Percentiles rank a stretch among this genome's conserved stretches.
These are phyloP conservation scores for Caenorhabditis sulstoni DNA, from an alignment of 2,888 invertebrate genomes.

Conservation along the genomic window DNA sequence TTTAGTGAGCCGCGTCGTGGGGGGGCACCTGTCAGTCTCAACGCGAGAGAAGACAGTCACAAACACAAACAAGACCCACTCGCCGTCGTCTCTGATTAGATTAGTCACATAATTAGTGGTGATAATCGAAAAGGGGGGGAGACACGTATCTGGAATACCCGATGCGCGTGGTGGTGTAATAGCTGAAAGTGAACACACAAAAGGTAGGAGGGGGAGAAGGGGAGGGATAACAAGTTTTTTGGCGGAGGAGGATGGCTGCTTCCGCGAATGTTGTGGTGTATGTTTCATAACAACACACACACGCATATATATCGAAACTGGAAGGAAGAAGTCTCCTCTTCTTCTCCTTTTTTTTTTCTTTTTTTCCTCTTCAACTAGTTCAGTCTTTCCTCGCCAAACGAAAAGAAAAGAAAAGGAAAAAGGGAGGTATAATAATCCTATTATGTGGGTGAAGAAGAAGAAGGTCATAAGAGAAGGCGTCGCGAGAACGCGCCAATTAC, in stretches of 20 bases:
- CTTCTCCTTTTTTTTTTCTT: too few species aligned
- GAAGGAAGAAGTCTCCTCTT: conserved; percentile 11
- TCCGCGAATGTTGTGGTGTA: conserved; percentile 39
- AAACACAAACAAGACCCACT: background rate
- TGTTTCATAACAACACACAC: conserved; percentile 50
- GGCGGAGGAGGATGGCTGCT: background rate
- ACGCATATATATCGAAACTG: conserved; percentile 30
- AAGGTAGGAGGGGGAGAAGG: conserved; percentile 28
- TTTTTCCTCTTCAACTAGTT: too few species aligned
- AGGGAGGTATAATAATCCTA: conserved; percentile 43
- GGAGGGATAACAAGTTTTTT: conserved; percentile 48
- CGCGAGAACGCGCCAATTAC: conserved; percentile 10
- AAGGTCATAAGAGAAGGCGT: conserved; percentile 21
- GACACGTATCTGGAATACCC: conserved; percentile 7
- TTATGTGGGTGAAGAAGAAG: conserved; percentile 1
- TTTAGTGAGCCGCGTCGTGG: background rate
- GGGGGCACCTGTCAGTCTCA: conserved; percentile 48
- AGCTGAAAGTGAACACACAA: conserved; percentile 42
- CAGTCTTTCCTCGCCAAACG: background rate
- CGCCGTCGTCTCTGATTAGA: background rate
- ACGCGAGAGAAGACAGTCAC: too few species aligned
- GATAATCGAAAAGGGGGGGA: background rate
- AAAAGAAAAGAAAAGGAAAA: conserved; percentile 11
- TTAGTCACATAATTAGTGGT: background rate
- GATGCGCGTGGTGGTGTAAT: conserved; percentile 36